A percentile compares a stretch with the other conserved stretches of the same genome.
Evolutionary conservation across 1,140 invertebrate genomes (phyloP).

Genomic region (fruit fly (Drosophila melanogaster)): Release_6_plus_ISO1_MT NT_037436.4:20422501-20423000

Average conservation of each 20-base stretch:
- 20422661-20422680: constrained; percentile 29
- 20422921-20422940: constrained; percentile 35
- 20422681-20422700: constrained; percentile 12
- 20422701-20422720: constrained; percentile 11
- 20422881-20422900: constrained; percentile 25
- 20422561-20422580: constrained; percentile 75
- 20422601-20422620: constrained; percentile 44
- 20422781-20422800: constrained; percentile 20
- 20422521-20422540: constrained; percentile 77
- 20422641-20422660: constrained; percentile 47
- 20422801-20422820: constrained; percentile 30
- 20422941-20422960: constrained; percentile 62
- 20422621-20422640: constrained; percentile 84
- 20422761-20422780: constrained; percentile 76
- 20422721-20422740: background rate
- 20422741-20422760: constrained; percentile 38
- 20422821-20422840: constrained; percentile 49
- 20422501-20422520: constrained; percentile 57
- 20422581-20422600: constrained; percentile 78
- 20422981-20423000: constrained; percentile 57
- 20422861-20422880: constrained; percentile 29
- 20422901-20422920: constrained; percentile 76
- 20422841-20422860: constrained; percentile 79
- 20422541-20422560: constrained; percentile 6
- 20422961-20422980: constrained; percentile 82